A percentile compares a stretch with the other conserved stretches of the same genome.
phyloP scores from a whole-genome alignment of 2,797 vertebrate species.

The Podarcis lilfordi region DNA sequence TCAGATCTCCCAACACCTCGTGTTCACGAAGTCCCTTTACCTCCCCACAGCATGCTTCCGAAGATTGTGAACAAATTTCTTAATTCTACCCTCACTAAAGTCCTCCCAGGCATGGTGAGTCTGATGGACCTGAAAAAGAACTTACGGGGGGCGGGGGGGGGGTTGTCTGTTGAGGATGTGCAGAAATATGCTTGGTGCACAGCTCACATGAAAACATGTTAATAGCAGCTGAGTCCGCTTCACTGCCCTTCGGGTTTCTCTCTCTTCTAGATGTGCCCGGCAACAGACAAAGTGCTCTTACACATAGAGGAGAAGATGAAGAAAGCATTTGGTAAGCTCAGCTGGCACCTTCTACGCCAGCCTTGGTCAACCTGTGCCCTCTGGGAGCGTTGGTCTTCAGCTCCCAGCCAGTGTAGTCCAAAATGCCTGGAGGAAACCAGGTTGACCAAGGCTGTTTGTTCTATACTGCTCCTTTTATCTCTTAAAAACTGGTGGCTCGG shows the following conservation, averaged over 20 bases:
- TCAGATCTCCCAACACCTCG: background rate
- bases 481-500: too few species aligned
- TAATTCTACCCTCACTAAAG: constrained; percentile 67
- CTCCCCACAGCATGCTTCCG: constrained; percentile 48
- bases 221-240: background rate
- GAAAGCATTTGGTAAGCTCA: constrained; percentile 14
- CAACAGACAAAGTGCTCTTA: constrained; percentile 49
- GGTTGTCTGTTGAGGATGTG: rapidly evolving
- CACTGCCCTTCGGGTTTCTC: background rate
- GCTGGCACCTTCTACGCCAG: background rate
- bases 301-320: constrained; percentile 59
- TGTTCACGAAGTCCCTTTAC: background rate
- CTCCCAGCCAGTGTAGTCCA: too few species aligned
- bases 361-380: too few species aligned
- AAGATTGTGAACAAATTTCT: constrained; percentile 68
- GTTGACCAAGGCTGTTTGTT: too few species aligned
- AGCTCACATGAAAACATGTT: background rate
- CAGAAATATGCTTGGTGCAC: background rate
- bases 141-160: too few species aligned
- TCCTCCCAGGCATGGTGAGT: constrained; percentile 69
- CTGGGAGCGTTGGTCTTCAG: too few species aligned
- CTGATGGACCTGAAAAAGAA: background rate
- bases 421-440: too few species aligned
- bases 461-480: too few species aligned
- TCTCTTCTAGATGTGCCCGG: constrained; percentile 69